These are phyloP conservation scores for Irena cyanogastra DNA, from an alignment of 2,113 vertebrate species.

Conservation along the genomic window DNA sequence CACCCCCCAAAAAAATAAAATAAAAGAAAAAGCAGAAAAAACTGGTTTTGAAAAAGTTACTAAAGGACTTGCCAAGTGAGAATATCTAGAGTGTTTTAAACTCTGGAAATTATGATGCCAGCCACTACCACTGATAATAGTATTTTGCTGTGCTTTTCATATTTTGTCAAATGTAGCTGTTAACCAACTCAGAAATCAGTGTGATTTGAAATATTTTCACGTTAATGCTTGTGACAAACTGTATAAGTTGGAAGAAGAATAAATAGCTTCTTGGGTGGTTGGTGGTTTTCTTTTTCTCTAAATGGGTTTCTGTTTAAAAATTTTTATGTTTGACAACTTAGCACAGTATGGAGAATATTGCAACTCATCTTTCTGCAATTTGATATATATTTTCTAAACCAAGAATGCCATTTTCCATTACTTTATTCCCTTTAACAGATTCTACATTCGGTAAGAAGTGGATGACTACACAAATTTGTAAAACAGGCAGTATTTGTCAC, in stretches of 20 bases:
- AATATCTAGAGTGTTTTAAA: not conserved
- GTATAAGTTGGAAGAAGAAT: not conserved
- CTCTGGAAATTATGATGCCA: not conserved
- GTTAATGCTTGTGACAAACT: not conserved
- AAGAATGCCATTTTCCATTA: not conserved
- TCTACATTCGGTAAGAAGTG: not conserved
- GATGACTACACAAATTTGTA: not conserved
- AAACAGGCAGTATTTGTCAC: not conserved
- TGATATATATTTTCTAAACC: not conserved
- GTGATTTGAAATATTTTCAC: not conserved
- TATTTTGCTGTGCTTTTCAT: not conserved
- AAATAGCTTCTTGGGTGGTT: not conserved
- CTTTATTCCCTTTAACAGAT: not conserved
- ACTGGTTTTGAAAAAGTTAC: not conserved
- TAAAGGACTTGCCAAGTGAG: not conserved
- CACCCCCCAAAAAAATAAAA: fast-evolving
- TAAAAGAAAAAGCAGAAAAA: fast-evolving
- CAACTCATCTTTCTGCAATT: not conserved
- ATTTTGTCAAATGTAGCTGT: not conserved
- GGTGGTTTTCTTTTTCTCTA: not conserved
- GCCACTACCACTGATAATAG: not conserved
- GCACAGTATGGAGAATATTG: not conserved
- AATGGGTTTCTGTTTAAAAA: not conserved
- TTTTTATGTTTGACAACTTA: not conserved
- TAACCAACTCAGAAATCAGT: not conserved